Evolutionary conservation across 2,113 vertebrate species (phyloP), one percentile per base, ranked within the genome.

Genomic region (Lycocorax pyrrhopterus): DNA sequence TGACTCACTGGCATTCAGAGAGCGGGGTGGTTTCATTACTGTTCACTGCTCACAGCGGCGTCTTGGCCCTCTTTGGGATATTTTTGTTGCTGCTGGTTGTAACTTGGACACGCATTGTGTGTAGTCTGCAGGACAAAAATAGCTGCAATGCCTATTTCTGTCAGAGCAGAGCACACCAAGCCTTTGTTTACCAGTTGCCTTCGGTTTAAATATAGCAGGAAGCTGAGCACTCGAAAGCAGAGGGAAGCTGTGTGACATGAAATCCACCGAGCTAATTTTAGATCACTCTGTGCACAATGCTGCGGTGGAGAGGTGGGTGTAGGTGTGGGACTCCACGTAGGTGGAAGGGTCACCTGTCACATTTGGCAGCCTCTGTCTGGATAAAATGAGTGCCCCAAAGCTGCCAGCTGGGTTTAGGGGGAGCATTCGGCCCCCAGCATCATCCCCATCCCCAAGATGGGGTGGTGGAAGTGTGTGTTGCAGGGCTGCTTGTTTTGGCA

Each of bases 111-210:
- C 2, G 0, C 83, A 60, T 46, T 87, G 90, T 96, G 93, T 96
- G 90, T 72, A 81, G 88, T 58, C 90, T 95, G 93, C 49, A 35
- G 80, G 94, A 56, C 89, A 95, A 95, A 96, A 96, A 97, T 96
- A 96, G 88, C 90, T 94, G 88, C 89, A 76, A 88, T 84, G 93
- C 77, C 92, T 97, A 96, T 97, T 96, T 95, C 93, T 96, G 92
- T 96, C 88, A 2, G 80, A 94, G 72, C 6, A 91, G 87, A 93
- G 89, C n/a, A 1, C 87, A 94, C 74, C 81, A 90, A 94, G 58
- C 78, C 94, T 96, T 91, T 96, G 94, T 96, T 96, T 95, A 91
- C 63, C 91, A 29, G 10, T 84, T 92, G 93, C 74, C 66, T 96
- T 95, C 69, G 56, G 43, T 92, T 95, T 95, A 96, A 96, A 93